Percentiles rank a stretch among this genome's conserved stretches.
These are phyloP conservation scores for Oncorhynchus clarkii DNA, from an alignment of 2,113 vertebrate species.

Conservation along the genomic window DNA sequence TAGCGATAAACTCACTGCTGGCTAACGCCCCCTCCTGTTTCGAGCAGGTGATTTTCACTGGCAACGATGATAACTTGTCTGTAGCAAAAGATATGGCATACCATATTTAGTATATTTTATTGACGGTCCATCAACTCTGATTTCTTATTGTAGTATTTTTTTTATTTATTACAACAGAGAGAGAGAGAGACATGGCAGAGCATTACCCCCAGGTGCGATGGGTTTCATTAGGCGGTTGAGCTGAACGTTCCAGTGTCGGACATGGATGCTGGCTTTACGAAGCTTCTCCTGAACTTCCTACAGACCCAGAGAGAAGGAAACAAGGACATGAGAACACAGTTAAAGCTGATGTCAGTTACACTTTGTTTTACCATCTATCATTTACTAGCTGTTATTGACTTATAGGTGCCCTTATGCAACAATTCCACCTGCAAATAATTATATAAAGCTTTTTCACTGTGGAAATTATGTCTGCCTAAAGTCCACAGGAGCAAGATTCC, in stretches of 20 bases:
- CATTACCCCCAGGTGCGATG: constrained; percentile 69
- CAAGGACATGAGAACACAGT: neutral
- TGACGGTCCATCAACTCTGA: too few species aligned
- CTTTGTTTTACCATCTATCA: too few species aligned
- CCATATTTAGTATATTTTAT: too few species aligned
- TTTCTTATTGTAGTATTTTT: too few species aligned
- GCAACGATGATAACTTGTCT: constrained; percentile 60
- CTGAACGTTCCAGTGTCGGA: constrained; percentile 78
- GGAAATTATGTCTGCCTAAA: too few species aligned
- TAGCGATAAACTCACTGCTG: constrained; percentile 74
- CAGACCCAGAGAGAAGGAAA: neutral
- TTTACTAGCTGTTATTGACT: too few species aligned
- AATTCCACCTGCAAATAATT: too few species aligned
- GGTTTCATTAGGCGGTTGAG: constrained; percentile 75
- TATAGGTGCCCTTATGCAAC: too few species aligned
- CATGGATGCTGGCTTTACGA: constrained; percentile 62
- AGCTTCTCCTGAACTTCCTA: constrained; percentile 71
- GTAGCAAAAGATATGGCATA: neutral
- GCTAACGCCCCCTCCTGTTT: constrained; percentile 66
- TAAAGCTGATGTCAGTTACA: neutral
- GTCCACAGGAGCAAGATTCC: too few species aligned
- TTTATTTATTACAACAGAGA: too few species aligned
- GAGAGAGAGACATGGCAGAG: neutral
- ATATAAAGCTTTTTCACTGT: too few species aligned
- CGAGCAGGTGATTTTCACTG: constrained; percentile 45